These are phyloP conservation scores for Oxyura jamaicensis DNA, from an alignment of 2,113 vertebrate species.

Conservation along the genomic window DNA sequence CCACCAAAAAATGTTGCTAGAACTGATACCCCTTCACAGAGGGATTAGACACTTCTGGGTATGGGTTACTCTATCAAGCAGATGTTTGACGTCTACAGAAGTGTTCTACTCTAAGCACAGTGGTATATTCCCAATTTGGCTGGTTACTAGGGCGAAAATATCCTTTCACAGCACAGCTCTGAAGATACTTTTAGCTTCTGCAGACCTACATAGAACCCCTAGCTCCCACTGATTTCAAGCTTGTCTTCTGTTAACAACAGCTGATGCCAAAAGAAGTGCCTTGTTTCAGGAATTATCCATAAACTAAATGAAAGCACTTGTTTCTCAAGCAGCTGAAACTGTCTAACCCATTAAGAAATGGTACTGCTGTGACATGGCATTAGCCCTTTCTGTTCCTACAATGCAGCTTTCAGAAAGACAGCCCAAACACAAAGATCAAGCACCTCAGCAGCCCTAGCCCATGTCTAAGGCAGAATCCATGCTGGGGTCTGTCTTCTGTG, in stretches of 20 bases:
- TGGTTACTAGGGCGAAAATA: background rate
- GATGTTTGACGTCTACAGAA: background rate
- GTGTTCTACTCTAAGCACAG: background rate
- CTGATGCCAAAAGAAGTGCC: background rate
- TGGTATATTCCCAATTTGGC: background rate
- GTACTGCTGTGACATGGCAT: background rate
- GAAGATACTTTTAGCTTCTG: background rate
- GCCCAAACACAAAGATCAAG: background rate
- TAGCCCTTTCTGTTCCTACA: background rate
- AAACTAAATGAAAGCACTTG: rapidly evolving
- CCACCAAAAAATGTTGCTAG: background rate
- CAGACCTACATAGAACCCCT: background rate
- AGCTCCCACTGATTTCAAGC: background rate
- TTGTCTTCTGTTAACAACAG: background rate
- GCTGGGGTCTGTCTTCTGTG: background rate
- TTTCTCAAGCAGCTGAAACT: background rate
- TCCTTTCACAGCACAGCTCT: background rate
- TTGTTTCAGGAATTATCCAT: background rate
- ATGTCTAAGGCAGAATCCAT: background rate
- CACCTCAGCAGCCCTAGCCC: background rate
- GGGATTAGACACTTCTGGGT: background rate
- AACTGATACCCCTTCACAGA: background rate
- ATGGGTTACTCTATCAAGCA: background rate
- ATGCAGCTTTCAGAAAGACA: background rate
- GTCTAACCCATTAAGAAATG: background rate